A percentile compares a stretch with the other conserved stretches of the same genome.
Conservation (phyloP, 2,797 vertebrate genomes). For the Acanthis flammea region DNA sequence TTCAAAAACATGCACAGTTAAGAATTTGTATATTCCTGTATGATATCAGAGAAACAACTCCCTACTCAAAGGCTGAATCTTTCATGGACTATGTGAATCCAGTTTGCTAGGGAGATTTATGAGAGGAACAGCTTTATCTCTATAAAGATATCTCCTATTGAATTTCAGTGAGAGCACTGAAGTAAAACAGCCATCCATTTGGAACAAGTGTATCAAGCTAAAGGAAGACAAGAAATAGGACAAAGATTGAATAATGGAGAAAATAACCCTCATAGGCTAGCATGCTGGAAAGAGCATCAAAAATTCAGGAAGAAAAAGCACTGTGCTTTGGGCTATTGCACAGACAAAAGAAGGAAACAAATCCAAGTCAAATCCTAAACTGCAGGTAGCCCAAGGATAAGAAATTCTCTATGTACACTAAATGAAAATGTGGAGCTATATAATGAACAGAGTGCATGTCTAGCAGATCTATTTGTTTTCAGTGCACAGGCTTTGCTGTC, state of each 20-base stretch:
- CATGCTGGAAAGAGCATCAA: not conserved
- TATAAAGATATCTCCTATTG: not conserved
- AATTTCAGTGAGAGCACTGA: not conserved
- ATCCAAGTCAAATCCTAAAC: not conserved
- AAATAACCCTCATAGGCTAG: not conserved
- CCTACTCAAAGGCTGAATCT: not conserved
- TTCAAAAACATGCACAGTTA: not conserved
- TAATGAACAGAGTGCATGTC: not conserved
- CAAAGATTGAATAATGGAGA: not conserved
- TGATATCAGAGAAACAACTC: not conserved
- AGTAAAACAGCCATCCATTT: slow-evolving; percentile 8
- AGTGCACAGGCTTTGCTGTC: not conserved
- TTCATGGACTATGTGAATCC: not conserved
- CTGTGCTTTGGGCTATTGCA: not conserved
- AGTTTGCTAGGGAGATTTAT: slow-evolving; percentile 2
- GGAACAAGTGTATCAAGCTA: not conserved
- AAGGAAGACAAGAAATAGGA: slow-evolving; percentile 22
- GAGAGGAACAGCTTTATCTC: not conserved
- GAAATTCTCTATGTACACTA: not conserved
- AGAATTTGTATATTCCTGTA: not conserved
- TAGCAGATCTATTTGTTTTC: not conserved
- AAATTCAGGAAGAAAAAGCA: not conserved
- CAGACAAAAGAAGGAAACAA: not conserved
- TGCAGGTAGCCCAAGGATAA: not conserved
- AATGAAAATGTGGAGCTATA: not conserved